phyloP scores from a whole-genome alignment of 2,888 invertebrate species.

The Diaphora mendica region DNA sequence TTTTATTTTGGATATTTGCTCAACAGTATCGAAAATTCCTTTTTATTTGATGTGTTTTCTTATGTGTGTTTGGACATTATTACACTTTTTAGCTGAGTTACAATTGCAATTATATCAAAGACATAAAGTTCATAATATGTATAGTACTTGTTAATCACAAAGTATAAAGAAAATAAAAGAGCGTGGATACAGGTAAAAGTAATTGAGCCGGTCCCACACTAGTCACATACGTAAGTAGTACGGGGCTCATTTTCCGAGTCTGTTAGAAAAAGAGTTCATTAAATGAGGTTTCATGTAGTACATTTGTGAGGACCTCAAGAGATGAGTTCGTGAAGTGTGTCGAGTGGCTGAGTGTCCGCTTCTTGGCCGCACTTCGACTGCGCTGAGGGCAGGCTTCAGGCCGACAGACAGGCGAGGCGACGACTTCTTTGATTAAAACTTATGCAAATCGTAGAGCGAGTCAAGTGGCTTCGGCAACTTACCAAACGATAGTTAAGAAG shows the following conservation, averaged over 20 bases:
- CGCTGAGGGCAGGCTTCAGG: conserved; percentile 1
- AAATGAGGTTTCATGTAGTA: conserved; percentile 14
- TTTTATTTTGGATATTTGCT: too few species aligned
- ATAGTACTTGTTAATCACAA: neutral
- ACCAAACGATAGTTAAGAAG: conserved; percentile 53
- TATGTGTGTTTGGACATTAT: too few species aligned
- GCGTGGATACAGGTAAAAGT: conserved; percentile 7
- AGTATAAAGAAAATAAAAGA: conserved; percentile 5
- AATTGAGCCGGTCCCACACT: conserved; percentile 3
- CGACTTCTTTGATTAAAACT: conserved; percentile 80
- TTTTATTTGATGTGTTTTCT: too few species aligned
- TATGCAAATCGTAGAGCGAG: conserved; percentile 71
- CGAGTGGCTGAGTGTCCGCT: conserved; percentile 43
- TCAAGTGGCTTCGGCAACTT: conserved; percentile 66
- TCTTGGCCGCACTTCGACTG: conserved; percentile 3
- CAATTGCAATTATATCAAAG: neutral
- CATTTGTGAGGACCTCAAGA: conserved; percentile 36
- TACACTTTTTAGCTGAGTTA: too few species aligned
- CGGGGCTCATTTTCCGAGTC: neutral
- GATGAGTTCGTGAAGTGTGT: conserved; percentile 51
- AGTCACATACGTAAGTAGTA: conserved; percentile 4
- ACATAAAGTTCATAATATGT: neutral
- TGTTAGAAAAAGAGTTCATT: conserved; percentile 17
- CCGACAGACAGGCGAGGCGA: conserved; percentile 8
- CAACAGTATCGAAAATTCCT: too few species aligned